Evolutionary conservation across 2,797 vertebrate genomes (phyloP), one percentile per base, ranked within the genome.

Genomic region (Apogon hyalosoma): DNA sequence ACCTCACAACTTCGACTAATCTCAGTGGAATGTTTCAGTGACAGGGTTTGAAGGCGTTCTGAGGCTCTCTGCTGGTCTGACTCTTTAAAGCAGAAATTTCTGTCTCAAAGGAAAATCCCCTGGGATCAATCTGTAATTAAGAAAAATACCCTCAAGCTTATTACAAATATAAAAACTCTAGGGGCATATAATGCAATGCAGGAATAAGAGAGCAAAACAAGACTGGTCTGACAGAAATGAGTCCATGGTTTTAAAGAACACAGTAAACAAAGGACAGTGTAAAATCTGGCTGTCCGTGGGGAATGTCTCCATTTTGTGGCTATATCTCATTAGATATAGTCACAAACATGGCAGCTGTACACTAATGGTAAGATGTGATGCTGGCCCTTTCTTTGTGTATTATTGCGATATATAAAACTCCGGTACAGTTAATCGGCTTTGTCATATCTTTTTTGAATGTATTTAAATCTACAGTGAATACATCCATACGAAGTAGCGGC

Each of bases 21-120:
- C 86, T 86, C 79, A 74, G 60, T 61, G 87, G 87, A 90, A 91
- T 87, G 83, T 86, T 75, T 87, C 79, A 82, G 73, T 87, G 80
- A 86, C 75, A 77, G 60, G 50, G 73, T 89, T 87, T 87, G 49
- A 83, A 70, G 61, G 48, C 56, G 65, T 72, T 67, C 56, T 0
- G 54, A 52, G 39, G 63, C 51, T 76, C 62, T 65, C 61, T 84
- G 46, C 61, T 77, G 66, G 49, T 65, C 63, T 63, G 39, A 50
- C 61, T 77, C 56, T 65, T 80, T 64, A 63, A 84, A 78, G 43
- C 57, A 69, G 69, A 38, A 41, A 50, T 87, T 74, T 75, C 48
- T 63, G 24, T 64, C 50, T 75, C 42, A 15, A 6, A 68, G 46
- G 45, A 77, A 74, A 80, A 84, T 80, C 83, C 69, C 59, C 24